These are phyloP conservation scores for Tychaedon coryphoeus DNA, from an alignment of 2,113 vertebrate species.

Conservation along the genomic window DNA sequence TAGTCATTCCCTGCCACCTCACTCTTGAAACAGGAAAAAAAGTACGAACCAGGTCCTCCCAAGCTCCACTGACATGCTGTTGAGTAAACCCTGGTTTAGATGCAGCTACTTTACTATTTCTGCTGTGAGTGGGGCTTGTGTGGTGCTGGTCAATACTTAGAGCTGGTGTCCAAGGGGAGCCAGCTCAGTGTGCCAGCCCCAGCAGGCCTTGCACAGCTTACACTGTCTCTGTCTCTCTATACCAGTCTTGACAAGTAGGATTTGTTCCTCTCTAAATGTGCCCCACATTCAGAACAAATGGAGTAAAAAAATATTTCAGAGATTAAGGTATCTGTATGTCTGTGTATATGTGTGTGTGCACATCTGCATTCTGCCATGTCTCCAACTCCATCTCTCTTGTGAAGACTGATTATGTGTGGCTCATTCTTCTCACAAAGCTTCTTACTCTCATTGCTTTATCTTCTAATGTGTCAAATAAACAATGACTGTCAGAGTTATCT, in stretches of 20 bases:
- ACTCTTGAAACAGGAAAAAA: background rate
- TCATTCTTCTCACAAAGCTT: background rate
- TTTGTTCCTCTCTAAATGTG: background rate
- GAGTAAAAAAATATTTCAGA: background rate
- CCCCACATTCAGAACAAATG: background rate
- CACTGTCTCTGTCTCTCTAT: background rate
- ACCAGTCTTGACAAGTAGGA: background rate
- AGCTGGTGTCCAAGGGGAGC: background rate
- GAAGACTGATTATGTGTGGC: background rate
- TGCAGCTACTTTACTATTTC: background rate
- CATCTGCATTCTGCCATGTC: background rate
- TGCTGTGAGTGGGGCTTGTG: background rate
- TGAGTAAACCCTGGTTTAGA: background rate
- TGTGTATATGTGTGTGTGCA: rapidly evolving
- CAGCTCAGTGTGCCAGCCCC: rapidly evolving
- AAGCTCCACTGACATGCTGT: background rate
- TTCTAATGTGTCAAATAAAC: background rate
- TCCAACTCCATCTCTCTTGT: background rate
- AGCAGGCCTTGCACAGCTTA: background rate
- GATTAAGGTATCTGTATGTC: background rate
- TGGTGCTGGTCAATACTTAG: rapidly evolving
- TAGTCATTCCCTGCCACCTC: background rate
- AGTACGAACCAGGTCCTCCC: background rate
- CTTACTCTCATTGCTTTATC: background rate
- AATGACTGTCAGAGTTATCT: background rate